Conservation (phyloP, 2,888 invertebrate genomes). For the Pristionchus japonicus region DNA sequence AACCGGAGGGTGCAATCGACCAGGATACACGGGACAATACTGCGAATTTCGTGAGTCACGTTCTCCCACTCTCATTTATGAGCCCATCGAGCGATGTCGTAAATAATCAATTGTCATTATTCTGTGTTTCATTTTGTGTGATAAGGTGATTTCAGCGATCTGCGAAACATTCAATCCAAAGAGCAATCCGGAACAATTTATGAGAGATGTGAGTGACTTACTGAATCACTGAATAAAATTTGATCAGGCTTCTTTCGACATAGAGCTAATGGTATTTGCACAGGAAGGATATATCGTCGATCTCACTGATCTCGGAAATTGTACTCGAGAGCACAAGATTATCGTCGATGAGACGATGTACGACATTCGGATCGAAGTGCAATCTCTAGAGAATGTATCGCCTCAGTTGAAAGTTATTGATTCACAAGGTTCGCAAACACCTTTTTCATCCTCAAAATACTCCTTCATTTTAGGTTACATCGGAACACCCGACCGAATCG, state of each 20-base stretch:
- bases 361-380: constrained; percentile 22
- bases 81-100: background rate
- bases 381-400: background rate
- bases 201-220: background rate
- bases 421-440: background rate
- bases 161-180: background rate
- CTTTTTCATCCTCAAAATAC: background rate
- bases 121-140: background rate
- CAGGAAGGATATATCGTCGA: constrained; percentile 51
- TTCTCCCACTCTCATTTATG: background rate
- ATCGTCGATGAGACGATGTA: constrained; percentile 62
- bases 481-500: background rate
- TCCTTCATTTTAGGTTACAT: background rate
- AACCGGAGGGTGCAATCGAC: constrained; percentile 51
- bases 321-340: constrained; percentile 52
- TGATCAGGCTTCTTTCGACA: too few species aligned
- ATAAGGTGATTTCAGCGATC: constrained; percentile 16
- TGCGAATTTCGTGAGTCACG: constrained; percentile 61
- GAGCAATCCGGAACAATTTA: background rate
- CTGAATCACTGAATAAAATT: background rate
- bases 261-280: too few species aligned
- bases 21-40: constrained; percentile 66
- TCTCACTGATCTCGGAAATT: constrained; percentile 56
- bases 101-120: background rate
- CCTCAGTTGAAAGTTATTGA: background rate